A percentile compares a stretch with the other conserved stretches of the same genome.
Conservation (phyloP, 2,797 vertebrate species). For the Protonibea diacanthus region DNA sequence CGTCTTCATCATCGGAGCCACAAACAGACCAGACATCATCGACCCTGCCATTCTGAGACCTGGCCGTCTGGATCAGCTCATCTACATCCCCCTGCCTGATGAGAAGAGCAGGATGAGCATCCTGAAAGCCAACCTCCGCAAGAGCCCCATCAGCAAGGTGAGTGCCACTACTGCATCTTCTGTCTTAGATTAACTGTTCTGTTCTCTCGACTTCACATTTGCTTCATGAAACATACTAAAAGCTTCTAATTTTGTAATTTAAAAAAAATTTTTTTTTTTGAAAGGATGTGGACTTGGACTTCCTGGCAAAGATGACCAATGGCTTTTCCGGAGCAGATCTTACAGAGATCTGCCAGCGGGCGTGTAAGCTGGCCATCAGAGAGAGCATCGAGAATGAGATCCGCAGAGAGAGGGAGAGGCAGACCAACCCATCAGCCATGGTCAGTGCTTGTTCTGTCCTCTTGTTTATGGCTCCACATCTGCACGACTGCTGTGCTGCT, state of each 20-base stretch:
- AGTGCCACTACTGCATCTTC: neutral
- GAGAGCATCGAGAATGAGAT: constrained; percentile 99
- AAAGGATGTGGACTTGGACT: constrained; percentile 97
- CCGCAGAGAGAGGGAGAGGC: constrained; percentile 94
- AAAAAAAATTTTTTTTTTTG: too few species aligned
- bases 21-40: constrained; percentile 98
- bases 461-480: neutral
- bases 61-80: constrained; percentile 96
- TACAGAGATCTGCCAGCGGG: constrained; percentile 98
- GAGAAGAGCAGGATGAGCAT: constrained; percentile 98
- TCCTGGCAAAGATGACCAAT: constrained; percentile 98
- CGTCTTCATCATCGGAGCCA: constrained; percentile 98
- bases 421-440: constrained; percentile 98
- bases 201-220: neutral
- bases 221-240: neutral
- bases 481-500: neutral
- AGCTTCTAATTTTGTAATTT: neutral
- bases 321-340: constrained; percentile 98
- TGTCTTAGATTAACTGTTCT: too few species aligned
- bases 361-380: constrained; percentile 97
- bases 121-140: constrained; percentile 97
- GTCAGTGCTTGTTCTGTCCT: constrained; percentile 77
- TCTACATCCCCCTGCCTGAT: constrained; percentile 97
- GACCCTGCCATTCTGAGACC: constrained; percentile 98
- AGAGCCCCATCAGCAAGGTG: constrained; percentile 97